Conservation (phyloP, 2,888 invertebrate genomes). For the Phytoseiulus persimilis region DNA sequence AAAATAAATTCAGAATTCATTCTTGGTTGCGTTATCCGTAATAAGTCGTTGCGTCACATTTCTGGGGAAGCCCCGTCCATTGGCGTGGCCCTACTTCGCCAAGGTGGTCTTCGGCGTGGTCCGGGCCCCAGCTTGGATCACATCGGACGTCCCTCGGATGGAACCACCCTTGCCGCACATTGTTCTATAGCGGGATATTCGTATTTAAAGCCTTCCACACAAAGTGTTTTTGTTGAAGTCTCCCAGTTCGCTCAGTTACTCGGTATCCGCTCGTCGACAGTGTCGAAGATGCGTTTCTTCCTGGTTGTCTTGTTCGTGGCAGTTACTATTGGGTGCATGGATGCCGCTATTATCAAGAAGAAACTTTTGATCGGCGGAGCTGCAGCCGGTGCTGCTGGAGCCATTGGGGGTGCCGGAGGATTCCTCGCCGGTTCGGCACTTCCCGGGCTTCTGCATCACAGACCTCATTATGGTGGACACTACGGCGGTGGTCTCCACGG, state of each 20-base stretch:
- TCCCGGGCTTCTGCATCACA: slow-evolving; percentile 9
- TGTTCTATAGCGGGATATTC: neutral
- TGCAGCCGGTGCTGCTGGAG: slow-evolving; percentile 19
- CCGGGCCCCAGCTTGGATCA: neutral
- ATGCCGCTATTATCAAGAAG: neutral
- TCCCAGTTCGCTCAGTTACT: neutral
- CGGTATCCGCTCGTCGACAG: too few relatives aligned
- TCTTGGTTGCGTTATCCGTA: neutral
- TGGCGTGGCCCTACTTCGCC: neutral
- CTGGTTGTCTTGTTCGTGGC: neutral
- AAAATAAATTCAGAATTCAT: neutral
- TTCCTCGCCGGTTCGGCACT: slow-evolving; percentile 11
- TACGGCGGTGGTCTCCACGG: neutral
- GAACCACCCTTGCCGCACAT: neutral
- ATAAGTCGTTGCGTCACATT: neutral
- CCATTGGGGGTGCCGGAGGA: slow-evolving; percentile 16
- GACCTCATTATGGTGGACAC: neutral
- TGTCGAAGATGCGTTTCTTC: neutral
- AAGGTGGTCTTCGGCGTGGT: neutral
- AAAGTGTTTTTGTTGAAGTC: neutral
- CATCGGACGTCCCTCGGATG: neutral
- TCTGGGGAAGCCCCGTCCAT: neutral
- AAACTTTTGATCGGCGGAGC: slow-evolving; percentile 23
- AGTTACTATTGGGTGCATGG: neutral
- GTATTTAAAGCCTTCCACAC: neutral